Conservation (phyloP, 2,888 invertebrate species). For the Brachyptera putata region DNA sequence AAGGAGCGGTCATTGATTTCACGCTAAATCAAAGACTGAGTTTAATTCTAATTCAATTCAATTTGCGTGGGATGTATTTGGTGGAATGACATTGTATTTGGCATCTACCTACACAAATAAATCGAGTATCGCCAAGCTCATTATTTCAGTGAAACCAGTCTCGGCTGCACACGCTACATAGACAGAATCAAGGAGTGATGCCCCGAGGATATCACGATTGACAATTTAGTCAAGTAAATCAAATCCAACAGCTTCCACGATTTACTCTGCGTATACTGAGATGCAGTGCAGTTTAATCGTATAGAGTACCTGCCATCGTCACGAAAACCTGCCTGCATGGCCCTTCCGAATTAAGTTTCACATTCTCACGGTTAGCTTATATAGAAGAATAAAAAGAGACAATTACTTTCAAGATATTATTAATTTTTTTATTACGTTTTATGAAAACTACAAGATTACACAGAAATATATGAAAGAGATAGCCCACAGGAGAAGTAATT, state of each 20-base stretch:
- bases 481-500: too few species aligned
- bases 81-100: slow-evolving; percentile 5
- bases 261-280: not conserved
- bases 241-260: slow-evolving; percentile 13
- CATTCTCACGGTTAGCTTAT: not conserved
- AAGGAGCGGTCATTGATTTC: too few species aligned
- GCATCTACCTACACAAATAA: slow-evolving; percentile 11
- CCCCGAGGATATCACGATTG: slow-evolving; percentile 14
- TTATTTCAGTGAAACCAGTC: slow-evolving; percentile 14
- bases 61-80: slow-evolving; percentile 11
- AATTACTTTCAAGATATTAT: too few species aligned
- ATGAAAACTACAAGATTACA: not conserved
- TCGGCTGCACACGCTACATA: not conserved
- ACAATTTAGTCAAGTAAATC: slow-evolving; percentile 20
- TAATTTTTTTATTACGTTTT: not conserved
- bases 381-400: too few species aligned
- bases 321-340: too few species aligned
- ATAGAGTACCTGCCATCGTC: too few species aligned
- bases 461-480: too few species aligned
- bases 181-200: slow-evolving; percentile 7
- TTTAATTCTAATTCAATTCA: slow-evolving; percentile 4
- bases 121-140: slow-evolving; percentile 6
- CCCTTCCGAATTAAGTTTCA: not conserved
- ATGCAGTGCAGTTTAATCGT: too few species aligned
- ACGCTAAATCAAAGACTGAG: slow-evolving; percentile 5